Base-by-base conservation (phyloP, 23 tunicate species). In the Trididemnum nubilum region DNA sequence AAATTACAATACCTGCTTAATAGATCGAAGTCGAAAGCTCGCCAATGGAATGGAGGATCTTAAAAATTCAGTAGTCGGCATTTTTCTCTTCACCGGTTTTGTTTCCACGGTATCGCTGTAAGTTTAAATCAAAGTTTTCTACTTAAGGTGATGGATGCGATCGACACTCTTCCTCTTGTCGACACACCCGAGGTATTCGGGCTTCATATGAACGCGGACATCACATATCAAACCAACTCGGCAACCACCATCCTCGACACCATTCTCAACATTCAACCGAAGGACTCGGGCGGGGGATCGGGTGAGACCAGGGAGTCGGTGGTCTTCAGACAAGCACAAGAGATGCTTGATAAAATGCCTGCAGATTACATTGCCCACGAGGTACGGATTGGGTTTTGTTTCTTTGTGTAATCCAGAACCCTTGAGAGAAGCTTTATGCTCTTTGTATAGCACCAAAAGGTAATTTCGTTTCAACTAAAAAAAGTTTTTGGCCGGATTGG, bases 81-180 rank as follows among this genome's bases (percentile, higher is more conserved):
- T n/a, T n/a, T n/a, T n/a, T n/a, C n/a, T n/a, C n/a, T n/a, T n/a
- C n/a, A n/a, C n/a, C n/a, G n/a, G n/a, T n/a, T n/a, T n/a, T n/a
- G n/a, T n/a, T n/a, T n/a, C n/a, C n/a, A n/a, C n/a, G n/a, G n/a
- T n/a, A n/a, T n/a, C n/a, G n/a, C n/a, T n/a, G n/a, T n/a, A n/a
- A n/a, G n/a, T n/a, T n/a, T n/a, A n/a, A n/a, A n/a, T n/a, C n/a
- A n/a, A n/a, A n/a, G n/a, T n/a, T n/a, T n/a, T n/a, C n/a, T n/a
- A n/a, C n/a, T n/a, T n/a, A n/a, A 92, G 97, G 97, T 93, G 30
- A 87, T 93, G 98, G 98, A 93, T 50, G 98, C 98, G 32, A 93
- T 93, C 39, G 98, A 93, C 60, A 66, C 75, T 15, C 85, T 93
- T 21, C 98, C 98, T 0, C 81, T 85, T 24, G 89, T 88, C 0